Evolutionary conservation across 2,888 invertebrate genomes (phyloP), one percentile per base, ranked within the genome.

Genomic region (Apocheima hispidaria): DNA sequence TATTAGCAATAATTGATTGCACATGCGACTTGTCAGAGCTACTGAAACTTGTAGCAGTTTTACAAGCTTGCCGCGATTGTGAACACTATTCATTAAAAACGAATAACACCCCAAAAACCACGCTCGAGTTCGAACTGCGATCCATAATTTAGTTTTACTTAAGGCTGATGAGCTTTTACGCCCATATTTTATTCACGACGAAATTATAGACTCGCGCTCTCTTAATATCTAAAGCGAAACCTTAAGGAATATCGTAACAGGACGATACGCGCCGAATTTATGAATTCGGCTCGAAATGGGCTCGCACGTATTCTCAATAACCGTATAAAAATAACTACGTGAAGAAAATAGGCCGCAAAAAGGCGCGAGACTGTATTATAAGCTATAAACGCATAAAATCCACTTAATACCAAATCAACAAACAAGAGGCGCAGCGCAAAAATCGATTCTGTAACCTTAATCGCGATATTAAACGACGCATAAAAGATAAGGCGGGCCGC

Each of bases 401-500:
- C 61, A 57, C 73, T 77, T 73, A 77, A 74, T 77, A 68, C 69
- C 67, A 74, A 74, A 77, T 78, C 75, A 75, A 77, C 75, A 77
- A 78, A 78, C 75, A 73, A 75, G 74, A 72, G 72, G 71, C 68
- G 72, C 44, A 52, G 61, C 54, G 50, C 61, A 74, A 77, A 77
- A 78, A 79, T 75, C 78, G 73, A 78, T 77, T 71, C 74, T 70
- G 72, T 71, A 77, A 77, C 78, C 81, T 79, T 81, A 81, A 79
- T 81, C 78, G 77, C 69, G 77, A 77, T 80, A 81, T 78, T 78
- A 79, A 80, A 74, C 75, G 77, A 74, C 71, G 71, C 79, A 78
- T 79, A 79, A 79, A 79, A 76, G 77, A 82, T 82, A 82, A 83
- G 81, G 80, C 73, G 74, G 73, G 68, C 66, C 55, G 65, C 82